Evolutionary conservation across 2,113 vertebrate species (phyloP), one percentile per base, ranked within the genome.

Genomic region (Bubo bubo): DNA sequence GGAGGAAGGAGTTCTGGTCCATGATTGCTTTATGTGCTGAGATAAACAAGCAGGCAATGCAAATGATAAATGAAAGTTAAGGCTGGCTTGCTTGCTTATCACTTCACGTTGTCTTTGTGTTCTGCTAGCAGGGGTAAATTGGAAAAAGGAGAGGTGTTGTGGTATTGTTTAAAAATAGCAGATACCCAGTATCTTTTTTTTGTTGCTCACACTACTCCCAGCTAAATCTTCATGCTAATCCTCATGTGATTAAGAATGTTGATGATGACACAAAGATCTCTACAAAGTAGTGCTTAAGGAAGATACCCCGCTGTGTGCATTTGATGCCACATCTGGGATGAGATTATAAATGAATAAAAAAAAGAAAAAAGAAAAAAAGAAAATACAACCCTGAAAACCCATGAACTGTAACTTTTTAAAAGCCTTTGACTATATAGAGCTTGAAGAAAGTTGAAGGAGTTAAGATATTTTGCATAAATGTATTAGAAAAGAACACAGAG

Each of bases 291-390:
- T 28, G 50, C 88, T 90, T 47, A 22, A 79, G 94, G 82, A 81
- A 81, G 52, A 18, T n/a, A 79, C 4, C 91, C 82, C 0, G 2
- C 88, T 93, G 71, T 35, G 86, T 88, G 79, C 56, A 52, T 93
- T 90, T 88, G 83, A 37, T 97, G 82, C 55, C 71, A 58, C 75
- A 73, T 80, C 88, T 93, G 88, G 75, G 79, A 66, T 86, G 67
- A 77, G 59, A 83, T 83, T 88, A 58, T 39, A 82, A 67, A 75
- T 76, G 73, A 92, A 88, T 26, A 50, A 32, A 52, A 35, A 35
- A 35, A 60, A 63, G 4, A 10, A 39, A 37, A 60, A 56, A 84
- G 4, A 5, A 6, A 60, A 49, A 82, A 79, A 74, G 50, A 45
- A 92, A 87, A 52, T 2, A 24, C 45, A 89, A 28, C 14, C 26